Evolutionary conservation across 2,888 invertebrate genomes (phyloP).

Genomic region (Podabrus alpinus): DNA sequence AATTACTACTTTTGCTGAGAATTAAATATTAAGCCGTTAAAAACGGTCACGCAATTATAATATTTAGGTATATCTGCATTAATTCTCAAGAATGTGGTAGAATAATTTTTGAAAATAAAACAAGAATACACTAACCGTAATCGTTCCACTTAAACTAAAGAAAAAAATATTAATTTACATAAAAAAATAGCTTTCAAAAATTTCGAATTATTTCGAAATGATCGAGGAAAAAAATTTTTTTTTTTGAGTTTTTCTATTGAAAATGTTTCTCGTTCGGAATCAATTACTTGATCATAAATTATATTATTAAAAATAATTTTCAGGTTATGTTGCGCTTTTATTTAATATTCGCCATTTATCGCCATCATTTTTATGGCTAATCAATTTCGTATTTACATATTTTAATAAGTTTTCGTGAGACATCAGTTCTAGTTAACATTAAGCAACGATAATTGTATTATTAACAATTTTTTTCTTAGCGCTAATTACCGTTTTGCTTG

Average conservation of each 20-base stretch:
- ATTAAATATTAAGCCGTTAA: background rate
- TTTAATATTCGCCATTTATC: background rate
- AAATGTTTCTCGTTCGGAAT: too few species aligned
- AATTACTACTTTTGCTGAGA: background rate
- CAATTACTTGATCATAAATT: too few species aligned
- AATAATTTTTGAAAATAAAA: background rate
- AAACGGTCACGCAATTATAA: background rate
- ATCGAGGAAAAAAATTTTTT: too few species aligned
- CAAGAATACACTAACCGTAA: background rate
- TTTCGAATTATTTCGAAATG: background rate
- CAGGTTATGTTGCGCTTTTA: background rate
- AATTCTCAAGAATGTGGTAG: background rate
- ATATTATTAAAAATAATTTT: too few species aligned
- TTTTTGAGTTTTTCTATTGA: too few species aligned
- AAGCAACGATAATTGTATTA: background rate
- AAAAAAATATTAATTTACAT: background rate
- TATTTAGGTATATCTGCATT: background rate
- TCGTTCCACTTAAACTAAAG: background rate
- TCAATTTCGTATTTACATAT: background rate
- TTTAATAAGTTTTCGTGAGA: background rate
- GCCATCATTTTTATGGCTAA: too few species aligned
- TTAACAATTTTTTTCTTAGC: background rate
- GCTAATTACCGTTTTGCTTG: background rate
- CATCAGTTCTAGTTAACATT: background rate
- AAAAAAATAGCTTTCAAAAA: background rate